Base-by-base conservation (phyloP, 1,140 invertebrate genomes). In the Cydia strobilella region DNA sequence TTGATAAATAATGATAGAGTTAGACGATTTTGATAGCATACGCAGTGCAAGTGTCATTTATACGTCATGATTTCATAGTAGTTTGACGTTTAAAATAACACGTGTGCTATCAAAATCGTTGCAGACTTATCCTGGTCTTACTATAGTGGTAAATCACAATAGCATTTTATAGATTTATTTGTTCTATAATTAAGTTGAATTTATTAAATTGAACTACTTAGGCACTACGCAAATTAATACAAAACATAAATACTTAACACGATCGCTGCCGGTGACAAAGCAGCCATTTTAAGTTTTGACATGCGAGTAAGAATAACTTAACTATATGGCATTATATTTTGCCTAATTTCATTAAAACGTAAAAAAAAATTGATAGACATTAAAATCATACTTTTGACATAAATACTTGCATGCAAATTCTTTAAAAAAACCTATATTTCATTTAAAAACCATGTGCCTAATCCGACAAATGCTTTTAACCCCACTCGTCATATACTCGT, bases 221-320 rank as follows among this genome's bases (percentile, higher is more conserved):
- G 15, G 27, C 7, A 13, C 62, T 63, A 63, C 12, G 23, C 18
- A 63, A 63, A 63, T 23, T 23, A 23, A 27, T 45, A 45, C 42
- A 45, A 45, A 45, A 45, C 42, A 39, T n/a, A 71, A 59, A 75
- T 69, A 59, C 23, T 69, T 73, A 48, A 76, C 39, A 66, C 54
- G 31, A 65, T 76, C 31, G 71, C 48, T 51, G 48, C 48, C 48
- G 15, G 1, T 15, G 15, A 18, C 6, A 18, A 18, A 51, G 48
- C 48, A 51, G 48, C 48, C 48, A 51, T n/a, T 18, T 51, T 51
- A n/a, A n/a, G 15, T n/a, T 51, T 51, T 51, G 5, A 51, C 48
- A 51, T 12, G 15, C 48, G 48, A n/a, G 15, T 18, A 48, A 48
- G 13, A 48, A 48, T 15, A n/a, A 51, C 13, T 15, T 48, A 15